Conservation (phyloP, 2,797 vertebrate genomes). For the Eospalax fontanierii region DNA sequence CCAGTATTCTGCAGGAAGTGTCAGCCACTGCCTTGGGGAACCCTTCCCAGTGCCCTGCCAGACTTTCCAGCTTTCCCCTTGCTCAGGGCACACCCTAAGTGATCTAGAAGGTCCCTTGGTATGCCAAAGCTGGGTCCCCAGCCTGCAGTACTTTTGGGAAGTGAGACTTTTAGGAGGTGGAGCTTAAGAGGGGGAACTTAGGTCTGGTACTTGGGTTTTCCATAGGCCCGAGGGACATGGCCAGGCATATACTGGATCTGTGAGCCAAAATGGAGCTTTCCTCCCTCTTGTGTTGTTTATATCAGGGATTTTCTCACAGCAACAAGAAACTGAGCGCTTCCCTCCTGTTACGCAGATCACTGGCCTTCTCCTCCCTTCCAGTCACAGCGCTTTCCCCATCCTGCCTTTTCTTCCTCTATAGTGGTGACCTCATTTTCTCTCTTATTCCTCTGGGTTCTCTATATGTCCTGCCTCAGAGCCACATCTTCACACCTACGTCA, state of each 20-base stretch:
- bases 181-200: neutral
- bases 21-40: neutral
- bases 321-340: neutral
- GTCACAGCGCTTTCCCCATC: neutral
- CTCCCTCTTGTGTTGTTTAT: neutral
- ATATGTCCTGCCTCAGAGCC: neutral
- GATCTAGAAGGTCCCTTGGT: neutral
- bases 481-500: neutral
- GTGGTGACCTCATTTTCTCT: slow-evolving; percentile 41
- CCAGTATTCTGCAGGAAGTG: neutral
- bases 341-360: neutral
- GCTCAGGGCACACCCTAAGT: neutral
- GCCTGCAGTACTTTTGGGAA: neutral
- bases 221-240: neutral
- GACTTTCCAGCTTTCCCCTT: neutral
- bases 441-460: neutral
- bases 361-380: neutral
- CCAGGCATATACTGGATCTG: neutral
- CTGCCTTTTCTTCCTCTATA: neutral
- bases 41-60: neutral
- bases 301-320: neutral
- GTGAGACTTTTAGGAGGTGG: neutral
- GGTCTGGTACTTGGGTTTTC: neutral
- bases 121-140: neutral
- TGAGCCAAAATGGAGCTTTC: neutral